Base-by-base conservation (phyloP, 2,888 invertebrate genomes). In the Platycheirus albimanus region DNA sequence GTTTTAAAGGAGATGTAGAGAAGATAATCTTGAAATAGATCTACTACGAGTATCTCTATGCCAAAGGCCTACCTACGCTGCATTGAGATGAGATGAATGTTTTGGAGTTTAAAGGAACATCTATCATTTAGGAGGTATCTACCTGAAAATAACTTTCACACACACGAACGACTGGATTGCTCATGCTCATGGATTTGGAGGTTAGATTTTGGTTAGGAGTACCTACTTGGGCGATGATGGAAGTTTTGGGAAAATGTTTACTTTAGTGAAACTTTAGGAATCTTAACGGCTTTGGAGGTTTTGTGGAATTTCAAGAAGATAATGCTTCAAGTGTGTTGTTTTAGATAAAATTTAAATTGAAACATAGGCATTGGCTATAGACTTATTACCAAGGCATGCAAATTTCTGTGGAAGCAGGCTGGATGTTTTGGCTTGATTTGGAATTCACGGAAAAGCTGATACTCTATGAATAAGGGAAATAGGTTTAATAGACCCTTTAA, bases 11-110 rank as follows among this genome's bases (percentile, higher is more conserved):
- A 58, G 74, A 51, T 75, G 58, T 70, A 45, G 30, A 30, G 45
- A 43, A 30, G 45, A 43, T 61, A 8, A 80, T 80, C 80, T 70
- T 52, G 80, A 13, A 64, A 69, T 64, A 56, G 33, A 76, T 80
- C 43, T 30, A n/a, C n/a, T n/a, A n/a, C n/a, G n/a, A 30, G 64
- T 75, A 72, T 72, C 56, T 38, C 17, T 13, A 15, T 28, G 49
- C n/a, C n/a, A n/a, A n/a, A n/a, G n/a, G 20, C 51, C 61, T 58
- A 70, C 80, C 33, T 43, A n/a, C n/a, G n/a, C n/a, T n/a, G n/a
- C n/a, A n/a, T n/a, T n/a, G n/a, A n/a, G n/a, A n/a, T 13, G 64
- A 58, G 36, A 58, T 66, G 63, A 36, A 80, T 64, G 52, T 49
- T 49, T 17, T 8, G 36, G 33, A 38, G 20, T 41, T n/a, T n/a